Evolutionary conservation across 2,797 vertebrate species (phyloP).

Genomic region (Chaunax sp.): DNA sequence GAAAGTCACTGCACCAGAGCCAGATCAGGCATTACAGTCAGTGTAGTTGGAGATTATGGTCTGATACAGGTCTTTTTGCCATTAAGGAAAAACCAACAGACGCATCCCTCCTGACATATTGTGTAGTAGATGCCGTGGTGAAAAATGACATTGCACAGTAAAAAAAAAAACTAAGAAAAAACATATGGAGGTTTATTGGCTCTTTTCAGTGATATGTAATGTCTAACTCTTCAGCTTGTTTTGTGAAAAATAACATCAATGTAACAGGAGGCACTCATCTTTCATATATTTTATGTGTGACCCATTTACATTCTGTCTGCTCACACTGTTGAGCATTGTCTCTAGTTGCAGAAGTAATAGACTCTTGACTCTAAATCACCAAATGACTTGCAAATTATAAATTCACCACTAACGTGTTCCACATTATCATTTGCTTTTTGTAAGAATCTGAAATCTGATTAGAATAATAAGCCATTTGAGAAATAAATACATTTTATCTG

Average conservation of each 20-base stretch:
- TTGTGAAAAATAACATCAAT: constrained; percentile 24
- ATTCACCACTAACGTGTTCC: constrained; percentile 38
- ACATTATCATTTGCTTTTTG: constrained; percentile 52
- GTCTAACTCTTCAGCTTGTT: constrained; percentile 9
- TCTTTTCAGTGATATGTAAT: constrained; percentile 27
- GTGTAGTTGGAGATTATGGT: constrained; percentile 61
- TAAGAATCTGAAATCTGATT: constrained; percentile 52
- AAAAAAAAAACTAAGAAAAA: constrained; percentile 18
- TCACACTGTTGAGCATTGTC: constrained; percentile 20
- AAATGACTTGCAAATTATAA: constrained; percentile 53
- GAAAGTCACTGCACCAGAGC: constrained; percentile 73
- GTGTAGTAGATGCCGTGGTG: constrained; percentile 1
- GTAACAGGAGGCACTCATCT: constrained; percentile 45
- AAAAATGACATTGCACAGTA: constrained; percentile 18
- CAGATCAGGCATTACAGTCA: constrained; percentile 52
- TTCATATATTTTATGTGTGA: constrained; percentile 42
- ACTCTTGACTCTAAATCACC: constrained; percentile 42
- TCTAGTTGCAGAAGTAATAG: constrained; percentile 39
- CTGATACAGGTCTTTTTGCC: constrained; percentile 41
- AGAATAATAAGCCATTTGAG: constrained; percentile 47
- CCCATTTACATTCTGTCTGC: constrained; percentile 49
- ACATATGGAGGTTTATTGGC: constrained; percentile 9
- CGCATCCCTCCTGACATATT: constrained; percentile 26
- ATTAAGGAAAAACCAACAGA: constrained; percentile 35
- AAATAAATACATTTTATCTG: constrained; percentile 29